Evolutionary conservation across 2,888 invertebrate species (phyloP), one percentile per base, ranked within the genome.

Genomic region (Monochamus alternatus): DNA sequence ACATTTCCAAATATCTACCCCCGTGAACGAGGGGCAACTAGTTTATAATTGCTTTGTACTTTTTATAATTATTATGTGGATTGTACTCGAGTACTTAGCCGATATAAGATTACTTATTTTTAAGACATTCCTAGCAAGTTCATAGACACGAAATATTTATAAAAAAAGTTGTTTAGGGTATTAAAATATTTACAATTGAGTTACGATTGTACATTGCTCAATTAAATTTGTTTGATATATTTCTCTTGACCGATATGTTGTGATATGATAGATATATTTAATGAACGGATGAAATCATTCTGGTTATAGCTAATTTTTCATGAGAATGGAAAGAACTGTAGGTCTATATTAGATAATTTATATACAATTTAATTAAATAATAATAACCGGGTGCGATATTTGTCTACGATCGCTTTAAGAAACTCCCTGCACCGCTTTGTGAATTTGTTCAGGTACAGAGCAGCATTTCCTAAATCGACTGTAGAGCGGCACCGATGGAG

Each of bases 291-390:
- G 77, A 76, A 80, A 81, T 82, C 77, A 80, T 79, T 80, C 76
- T 78, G 78, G 82, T 81, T 78, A 78, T 81, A 79, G 77, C 52
- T 77, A 79, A 84, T 87, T 89, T 89, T 89, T 89, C 89, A 89
- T 88, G 86, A 85, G 83, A 86, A 84, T 88, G 88, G 86, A 87
- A 89, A 88, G 85, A 88, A 85, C 80, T 77, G 89, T 89, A 89
- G 89, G 88, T 89, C 89, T 89, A 89, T 89, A 89, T 89, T 89
- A 89, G 89, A 89, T 89, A 87, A 87, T 83, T 85, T 85, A 85
- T 82, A 83, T 84, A 79, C 73, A 77, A 80, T 76, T 79, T 79
- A 75, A 76, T 65, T 73, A 72, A 75, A 79, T 74, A 76, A 78
- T 79, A 76, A 22, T 22, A 38, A 68, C 74, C 77, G 75, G 75